Evolutionary conservation across 1,140 invertebrate genomes (phyloP).

Genomic region (Zaprionus tsacasi): DNA sequence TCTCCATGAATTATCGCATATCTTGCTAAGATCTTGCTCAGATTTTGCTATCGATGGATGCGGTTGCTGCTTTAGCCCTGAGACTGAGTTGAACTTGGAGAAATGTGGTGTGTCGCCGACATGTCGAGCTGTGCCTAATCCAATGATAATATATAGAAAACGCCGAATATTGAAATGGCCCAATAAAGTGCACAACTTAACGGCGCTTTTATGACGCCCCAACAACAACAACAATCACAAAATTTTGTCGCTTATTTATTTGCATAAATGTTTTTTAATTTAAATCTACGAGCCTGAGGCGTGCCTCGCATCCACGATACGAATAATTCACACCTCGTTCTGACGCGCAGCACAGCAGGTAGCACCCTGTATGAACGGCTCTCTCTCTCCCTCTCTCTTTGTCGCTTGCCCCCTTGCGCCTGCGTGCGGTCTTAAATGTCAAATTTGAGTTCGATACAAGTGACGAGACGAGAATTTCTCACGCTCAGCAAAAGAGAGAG

Average conservation of each 20-base stretch:
- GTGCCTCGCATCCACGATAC: constrained; percentile 42
- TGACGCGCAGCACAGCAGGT: constrained; percentile 40
- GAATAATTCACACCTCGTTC: constrained; percentile 78
- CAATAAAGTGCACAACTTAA: constrained; percentile 73
- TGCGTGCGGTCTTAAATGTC: constrained; percentile 58
- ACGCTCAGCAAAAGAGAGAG: constrained; percentile 40
- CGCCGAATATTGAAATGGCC: constrained; percentile 20
- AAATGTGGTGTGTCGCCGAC: background rate
- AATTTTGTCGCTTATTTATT: constrained; percentile 57
- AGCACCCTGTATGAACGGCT: too few relatives aligned
- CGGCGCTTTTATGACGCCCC: constrained; percentile 65
- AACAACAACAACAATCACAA: constrained; percentile 2
- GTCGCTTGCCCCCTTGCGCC: background rate
- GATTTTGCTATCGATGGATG: background rate
- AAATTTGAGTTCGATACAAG: constrained; percentile 41
- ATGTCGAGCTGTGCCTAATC: background rate
- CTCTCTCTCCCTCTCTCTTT: background rate
- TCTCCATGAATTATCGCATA: constrained; percentile 66
- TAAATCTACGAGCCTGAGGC: constrained; percentile 64
- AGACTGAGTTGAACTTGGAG: background rate
- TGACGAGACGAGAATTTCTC: constrained; percentile 59
- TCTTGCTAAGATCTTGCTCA: background rate
- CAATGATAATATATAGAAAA: background rate
- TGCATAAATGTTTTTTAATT: constrained; percentile 68
- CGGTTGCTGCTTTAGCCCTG: background rate